phyloP scores from a whole-genome alignment of 2,888 invertebrate genomes.

The Rhagonycha fulva region DNA sequence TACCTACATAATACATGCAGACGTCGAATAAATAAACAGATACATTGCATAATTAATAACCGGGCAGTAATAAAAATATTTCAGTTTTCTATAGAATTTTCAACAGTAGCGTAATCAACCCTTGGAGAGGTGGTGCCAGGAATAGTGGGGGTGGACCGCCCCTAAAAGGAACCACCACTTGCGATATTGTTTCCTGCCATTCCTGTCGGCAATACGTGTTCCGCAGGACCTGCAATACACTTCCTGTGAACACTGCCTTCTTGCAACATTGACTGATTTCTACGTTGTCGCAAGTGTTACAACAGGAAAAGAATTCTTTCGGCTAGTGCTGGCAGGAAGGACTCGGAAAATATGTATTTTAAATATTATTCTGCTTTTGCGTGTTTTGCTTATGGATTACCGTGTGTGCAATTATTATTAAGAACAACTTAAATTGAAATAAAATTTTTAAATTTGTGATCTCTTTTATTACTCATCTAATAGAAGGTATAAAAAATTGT shows the following conservation, averaged over 20 bases:
- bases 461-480: neutral
- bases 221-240: slow-evolving; percentile 53
- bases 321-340: slow-evolving; percentile 27
- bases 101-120: slow-evolving; percentile 31
- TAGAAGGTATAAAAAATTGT: neutral
- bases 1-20: no score
- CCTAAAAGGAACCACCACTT: slow-evolving; percentile 57
- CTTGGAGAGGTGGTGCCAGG: slow-evolving; percentile 34
- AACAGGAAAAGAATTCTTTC: slow-evolving; percentile 28
- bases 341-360: slow-evolving; percentile 20
- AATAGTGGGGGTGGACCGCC: slow-evolving; percentile 48
- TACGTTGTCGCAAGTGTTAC: slow-evolving; percentile 28
- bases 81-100: slow-evolving; percentile 12
- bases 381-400: slow-evolving; percentile 21
- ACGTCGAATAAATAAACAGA: no score
- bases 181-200: slow-evolving; percentile 58
- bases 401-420: slow-evolving; percentile 18
- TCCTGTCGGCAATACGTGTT: slow-evolving; percentile 53
- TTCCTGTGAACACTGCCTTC: slow-evolving; percentile 53
- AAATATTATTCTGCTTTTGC: slow-evolving; percentile 24
- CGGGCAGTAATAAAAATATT: slow-evolving; percentile 5
- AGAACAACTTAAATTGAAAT: neutral
- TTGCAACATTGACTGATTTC: slow-evolving; percentile 43
- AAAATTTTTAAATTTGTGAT: neutral
- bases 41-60: neutral